Conservation (phyloP, 2,113 vertebrate species). For the Erpornis zantholeuca region DNA sequence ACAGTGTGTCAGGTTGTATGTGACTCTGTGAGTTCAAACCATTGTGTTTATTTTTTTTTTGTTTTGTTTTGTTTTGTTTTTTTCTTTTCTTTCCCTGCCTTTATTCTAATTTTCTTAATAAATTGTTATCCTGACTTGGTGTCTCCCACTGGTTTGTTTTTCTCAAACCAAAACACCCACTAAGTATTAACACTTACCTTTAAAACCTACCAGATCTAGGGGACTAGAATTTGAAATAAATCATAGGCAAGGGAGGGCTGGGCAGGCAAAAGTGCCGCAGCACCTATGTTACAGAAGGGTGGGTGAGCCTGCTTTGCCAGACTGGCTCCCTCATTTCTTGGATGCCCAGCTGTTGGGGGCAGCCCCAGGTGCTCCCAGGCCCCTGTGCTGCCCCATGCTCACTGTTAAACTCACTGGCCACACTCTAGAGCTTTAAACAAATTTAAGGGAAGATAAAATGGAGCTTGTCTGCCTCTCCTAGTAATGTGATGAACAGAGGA, state of each 20-base stretch:
- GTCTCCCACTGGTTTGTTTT: no score
- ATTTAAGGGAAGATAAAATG: background rate
- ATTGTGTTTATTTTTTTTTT: no score
- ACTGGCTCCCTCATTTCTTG: no score
- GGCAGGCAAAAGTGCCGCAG: background rate
- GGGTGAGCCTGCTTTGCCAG: background rate
- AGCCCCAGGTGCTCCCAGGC: background rate
- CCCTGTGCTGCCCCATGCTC: accelerated
- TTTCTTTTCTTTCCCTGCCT: no score
- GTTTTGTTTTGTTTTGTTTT: no score
- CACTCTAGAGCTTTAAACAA: background rate
- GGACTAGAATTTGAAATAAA: background rate
- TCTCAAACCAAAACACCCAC: no score
- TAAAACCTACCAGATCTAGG: background rate
- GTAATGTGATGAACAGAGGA: background rate
- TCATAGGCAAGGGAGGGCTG: background rate
- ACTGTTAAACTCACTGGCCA: background rate
- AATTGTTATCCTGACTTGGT: no score
- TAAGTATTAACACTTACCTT: background rate
- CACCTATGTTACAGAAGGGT: background rate
- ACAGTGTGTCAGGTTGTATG: no score
- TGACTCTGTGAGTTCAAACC: no score
- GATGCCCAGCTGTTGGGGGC: no score
- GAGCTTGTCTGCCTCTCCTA: background rate
- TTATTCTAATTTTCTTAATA: no score